Conservation (phyloP, 2,113 vertebrate species). For the Crotalus helleri region DNA sequence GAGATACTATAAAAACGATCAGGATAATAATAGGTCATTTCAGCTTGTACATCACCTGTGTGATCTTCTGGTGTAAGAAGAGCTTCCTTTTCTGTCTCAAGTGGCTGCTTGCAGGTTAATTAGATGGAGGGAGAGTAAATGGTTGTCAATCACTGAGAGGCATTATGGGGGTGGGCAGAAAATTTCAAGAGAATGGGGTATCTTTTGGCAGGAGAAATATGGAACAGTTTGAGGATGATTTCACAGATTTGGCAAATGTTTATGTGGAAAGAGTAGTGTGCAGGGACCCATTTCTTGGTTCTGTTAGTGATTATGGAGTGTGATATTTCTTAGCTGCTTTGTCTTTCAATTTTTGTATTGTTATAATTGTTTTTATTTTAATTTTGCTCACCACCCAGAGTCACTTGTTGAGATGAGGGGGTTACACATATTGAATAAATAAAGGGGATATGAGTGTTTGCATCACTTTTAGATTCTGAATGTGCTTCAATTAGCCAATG, state of each 20-base stretch:
- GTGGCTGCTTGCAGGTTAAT: slow-evolving; percentile 54
- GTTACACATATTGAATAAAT: neutral
- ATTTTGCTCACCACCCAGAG: neutral
- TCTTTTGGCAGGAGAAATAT: neutral
- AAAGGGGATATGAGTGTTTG: neutral
- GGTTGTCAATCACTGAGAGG: slow-evolving; percentile 45
- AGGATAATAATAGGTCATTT: slow-evolving; percentile 43
- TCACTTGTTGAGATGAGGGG: neutral
- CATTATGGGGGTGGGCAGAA: neutral
- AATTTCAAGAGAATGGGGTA: neutral
- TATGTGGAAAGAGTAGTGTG: neutral
- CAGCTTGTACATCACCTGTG: slow-evolving; percentile 53
- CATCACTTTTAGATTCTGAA: neutral
- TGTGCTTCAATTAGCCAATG: neutral
- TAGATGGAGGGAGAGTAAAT: slow-evolving; percentile 32
- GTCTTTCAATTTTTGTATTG: neutral
- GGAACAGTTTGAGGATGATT: neutral
- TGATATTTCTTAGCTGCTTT: neutral
- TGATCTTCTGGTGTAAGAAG: slow-evolving; percentile 45
- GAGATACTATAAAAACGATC: slow-evolving; percentile 42
- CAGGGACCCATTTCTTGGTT: neutral
- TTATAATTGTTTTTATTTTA: neutral
- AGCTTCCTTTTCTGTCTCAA: slow-evolving; percentile 62
- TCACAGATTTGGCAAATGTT: neutral
- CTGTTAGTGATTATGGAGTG: neutral